These are phyloP conservation scores for Drosophila chauvacae DNA, from an alignment of 1,140 invertebrate species.

Conservation along the genomic window DNA sequence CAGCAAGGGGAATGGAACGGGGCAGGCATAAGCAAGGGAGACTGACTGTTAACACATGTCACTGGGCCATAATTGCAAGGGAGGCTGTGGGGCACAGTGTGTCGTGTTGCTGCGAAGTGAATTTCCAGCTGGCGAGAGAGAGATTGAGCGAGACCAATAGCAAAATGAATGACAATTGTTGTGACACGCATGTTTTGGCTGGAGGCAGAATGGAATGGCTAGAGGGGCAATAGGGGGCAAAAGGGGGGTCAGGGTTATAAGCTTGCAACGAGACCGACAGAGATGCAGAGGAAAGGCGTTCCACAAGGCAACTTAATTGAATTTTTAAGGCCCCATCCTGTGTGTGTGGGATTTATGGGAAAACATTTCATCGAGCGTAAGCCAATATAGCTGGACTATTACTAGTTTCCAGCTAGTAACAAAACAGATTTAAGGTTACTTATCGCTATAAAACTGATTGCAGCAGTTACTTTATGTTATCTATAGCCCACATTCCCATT, in stretches of 20 bases:
- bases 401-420: not conserved
- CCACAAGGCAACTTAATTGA: constrained; percentile 41
- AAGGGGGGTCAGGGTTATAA: not conserved
- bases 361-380: constrained; percentile 23
- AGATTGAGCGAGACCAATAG: not conserved
- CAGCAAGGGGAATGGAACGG: not conserved
- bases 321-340: constrained; percentile 37
- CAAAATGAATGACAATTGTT: constrained; percentile 76
- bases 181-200: constrained; percentile 63
- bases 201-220: not conserved
- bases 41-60: constrained; percentile 70
- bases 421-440: not conserved
- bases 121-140: constrained; percentile 11
- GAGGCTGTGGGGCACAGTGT: not conserved
- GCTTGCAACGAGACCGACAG: not conserved
- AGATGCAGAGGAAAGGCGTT: not conserved
- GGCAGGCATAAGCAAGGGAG: not conserved
- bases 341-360: constrained; percentile 35
- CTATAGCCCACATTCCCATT: not conserved
- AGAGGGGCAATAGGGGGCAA: not conserved
- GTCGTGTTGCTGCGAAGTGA: not conserved
- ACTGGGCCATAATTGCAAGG: constrained; percentile 69
- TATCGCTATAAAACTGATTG: not conserved
- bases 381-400: constrained; percentile 18
- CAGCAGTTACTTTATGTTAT: not conserved